Evolutionary conservation across 2,797 vertebrate species (phyloP).

Genomic region (Pseudotriccus pelzelni): DNA sequence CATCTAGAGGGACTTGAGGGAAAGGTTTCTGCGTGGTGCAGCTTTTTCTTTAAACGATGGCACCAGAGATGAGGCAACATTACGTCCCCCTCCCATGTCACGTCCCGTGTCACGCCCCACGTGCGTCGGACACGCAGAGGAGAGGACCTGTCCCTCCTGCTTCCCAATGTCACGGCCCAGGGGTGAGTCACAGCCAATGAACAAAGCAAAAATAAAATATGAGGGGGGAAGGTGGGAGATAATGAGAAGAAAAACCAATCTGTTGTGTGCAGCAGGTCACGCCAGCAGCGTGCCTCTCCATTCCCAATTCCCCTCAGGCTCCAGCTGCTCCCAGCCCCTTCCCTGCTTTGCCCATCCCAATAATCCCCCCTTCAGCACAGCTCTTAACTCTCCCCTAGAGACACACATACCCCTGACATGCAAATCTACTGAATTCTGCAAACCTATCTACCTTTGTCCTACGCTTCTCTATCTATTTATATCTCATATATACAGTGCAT

Average conservation of each 20-base stretch:
- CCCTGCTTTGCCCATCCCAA: neutral
- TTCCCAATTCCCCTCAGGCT: neutral
- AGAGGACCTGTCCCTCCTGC: neutral
- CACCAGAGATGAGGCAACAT: neutral
- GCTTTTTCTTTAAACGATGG: neutral
- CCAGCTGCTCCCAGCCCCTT: neutral
- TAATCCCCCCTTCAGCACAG: neutral
- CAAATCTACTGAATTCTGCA: slow-evolving; percentile 69
- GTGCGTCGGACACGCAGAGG: neutral
- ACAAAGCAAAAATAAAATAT: neutral
- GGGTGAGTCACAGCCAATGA: neutral
- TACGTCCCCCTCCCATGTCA: neutral
- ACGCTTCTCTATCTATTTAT: slow-evolving; percentile 62
- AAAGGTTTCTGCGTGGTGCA: neutral
- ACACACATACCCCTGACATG: slow-evolving; percentile 57
- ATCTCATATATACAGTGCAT: slow-evolving; percentile 65
- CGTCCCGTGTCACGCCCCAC: neutral
- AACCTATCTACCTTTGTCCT: slow-evolving; percentile 57
- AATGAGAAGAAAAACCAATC: fast-evolving
- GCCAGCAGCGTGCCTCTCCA: fast-evolving
- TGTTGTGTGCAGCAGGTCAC: neutral
- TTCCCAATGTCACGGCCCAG: neutral
- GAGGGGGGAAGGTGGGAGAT: neutral
- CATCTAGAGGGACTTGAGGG: slow-evolving; percentile 32
- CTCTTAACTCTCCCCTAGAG: slow-evolving; percentile 3